Conservation (phyloP, 2,797 vertebrate genomes). For the Lepilemur ruficaudatus region DNA sequence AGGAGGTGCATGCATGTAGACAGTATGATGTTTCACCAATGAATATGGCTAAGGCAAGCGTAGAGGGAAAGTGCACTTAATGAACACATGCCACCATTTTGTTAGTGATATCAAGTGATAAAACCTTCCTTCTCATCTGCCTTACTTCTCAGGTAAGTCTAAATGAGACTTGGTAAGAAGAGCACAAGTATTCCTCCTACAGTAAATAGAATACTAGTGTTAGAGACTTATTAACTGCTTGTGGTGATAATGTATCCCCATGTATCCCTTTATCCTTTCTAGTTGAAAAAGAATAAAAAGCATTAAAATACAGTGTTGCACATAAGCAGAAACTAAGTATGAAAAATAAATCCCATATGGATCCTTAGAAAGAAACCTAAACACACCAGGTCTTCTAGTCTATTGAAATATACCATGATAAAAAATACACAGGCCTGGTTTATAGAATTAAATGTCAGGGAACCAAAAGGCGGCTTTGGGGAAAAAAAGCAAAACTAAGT, state of each 20-base stretch:
- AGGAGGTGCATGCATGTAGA: not conserved
- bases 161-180: constrained; percentile 16
- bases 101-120: not conserved
- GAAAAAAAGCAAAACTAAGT: constrained; percentile 79
- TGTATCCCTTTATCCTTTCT: constrained; percentile 32
- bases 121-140: not conserved
- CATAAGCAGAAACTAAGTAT: not conserved
- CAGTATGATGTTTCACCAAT: not conserved
- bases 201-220: not conserved
- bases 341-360: constrained; percentile 38
- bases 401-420: constrained; percentile 46
- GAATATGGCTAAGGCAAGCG: not conserved
- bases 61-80: not conserved
- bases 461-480: constrained; percentile 47
- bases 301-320: not conserved
- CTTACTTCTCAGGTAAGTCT: constrained; percentile 1
- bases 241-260: not conserved
- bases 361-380: constrained; percentile 38
- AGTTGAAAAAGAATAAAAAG: constrained; percentile 42
- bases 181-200: not conserved
- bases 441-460: constrained; percentile 70
- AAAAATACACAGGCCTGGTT: constrained; percentile 48
- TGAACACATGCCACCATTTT: not conserved
- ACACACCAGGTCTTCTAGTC: constrained; percentile 25
- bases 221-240: not conserved